Conservation (phyloP, 2,113 vertebrate genomes). For the Pseudonaja textilis region DNA sequence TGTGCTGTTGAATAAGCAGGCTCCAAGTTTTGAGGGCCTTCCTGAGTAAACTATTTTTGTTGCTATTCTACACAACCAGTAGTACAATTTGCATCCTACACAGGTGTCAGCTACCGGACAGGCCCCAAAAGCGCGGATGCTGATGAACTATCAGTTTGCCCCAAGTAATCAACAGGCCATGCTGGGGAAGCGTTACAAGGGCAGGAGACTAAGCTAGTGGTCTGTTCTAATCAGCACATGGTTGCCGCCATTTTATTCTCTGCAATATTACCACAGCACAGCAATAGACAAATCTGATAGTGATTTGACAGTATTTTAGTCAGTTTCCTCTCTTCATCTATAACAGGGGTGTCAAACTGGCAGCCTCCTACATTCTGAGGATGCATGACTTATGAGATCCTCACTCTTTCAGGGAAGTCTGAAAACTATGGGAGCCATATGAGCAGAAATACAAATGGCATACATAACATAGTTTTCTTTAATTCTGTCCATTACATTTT, state of each 20-base stretch:
- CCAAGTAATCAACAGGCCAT: background rate
- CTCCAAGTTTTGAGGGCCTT: background rate
- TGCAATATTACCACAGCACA: background rate
- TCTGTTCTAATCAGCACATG: background rate
- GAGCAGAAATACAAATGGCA: constrained; percentile 31
- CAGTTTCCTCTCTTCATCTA: background rate
- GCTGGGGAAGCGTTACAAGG: background rate
- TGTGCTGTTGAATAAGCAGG: no score
- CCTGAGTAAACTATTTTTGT: background rate
- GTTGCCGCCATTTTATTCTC: background rate
- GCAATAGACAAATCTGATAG: background rate
- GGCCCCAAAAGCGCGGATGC: background rate
- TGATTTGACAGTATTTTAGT: background rate
- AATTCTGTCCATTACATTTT: constrained; percentile 53
- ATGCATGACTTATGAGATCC: background rate
- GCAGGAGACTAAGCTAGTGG: background rate
- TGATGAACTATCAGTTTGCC: background rate
- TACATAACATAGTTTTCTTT: constrained; percentile 43
- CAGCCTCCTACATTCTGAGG: background rate
- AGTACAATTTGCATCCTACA: background rate
- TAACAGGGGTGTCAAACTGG: no score
- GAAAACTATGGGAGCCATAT: background rate
- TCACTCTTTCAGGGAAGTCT: background rate
- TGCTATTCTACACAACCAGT: background rate
- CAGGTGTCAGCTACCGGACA: background rate